Percentiles rank a stretch among this genome's conserved stretches.
Evolutionary conservation across 1,140 invertebrate genomes (phyloP).

Genomic region (Drosophila sp.): DNA sequence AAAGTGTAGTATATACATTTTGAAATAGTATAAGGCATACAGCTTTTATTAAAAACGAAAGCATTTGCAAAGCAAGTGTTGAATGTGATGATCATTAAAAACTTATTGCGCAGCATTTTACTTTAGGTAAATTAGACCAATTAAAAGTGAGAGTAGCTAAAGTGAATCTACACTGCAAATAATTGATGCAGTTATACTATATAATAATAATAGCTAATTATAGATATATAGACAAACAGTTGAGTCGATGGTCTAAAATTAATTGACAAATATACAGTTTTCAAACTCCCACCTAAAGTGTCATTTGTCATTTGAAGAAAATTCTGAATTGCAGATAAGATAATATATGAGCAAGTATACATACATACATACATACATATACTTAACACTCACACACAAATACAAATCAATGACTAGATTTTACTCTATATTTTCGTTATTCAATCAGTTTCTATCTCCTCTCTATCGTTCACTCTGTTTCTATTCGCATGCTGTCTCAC

Average conservation of each 20-base stretch:
- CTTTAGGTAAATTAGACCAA: constrained; percentile 9
- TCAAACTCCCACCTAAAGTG: not conserved
- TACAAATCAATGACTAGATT: constrained; percentile 4
- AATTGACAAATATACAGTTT: not conserved
- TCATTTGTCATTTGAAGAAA: not conserved
- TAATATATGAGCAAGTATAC: constrained; percentile 27
- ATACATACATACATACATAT: constrained; percentile 2
- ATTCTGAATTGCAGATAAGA: constrained; percentile 47
- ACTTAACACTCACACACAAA: constrained; percentile 8
- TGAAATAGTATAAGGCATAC: not conserved
- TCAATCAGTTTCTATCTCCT: constrained; percentile 8
- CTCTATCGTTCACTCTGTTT: constrained; percentile 23
- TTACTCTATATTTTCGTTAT: not conserved
- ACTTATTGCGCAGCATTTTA: constrained; percentile 16
- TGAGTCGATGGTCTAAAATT: not conserved
- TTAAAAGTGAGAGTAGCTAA: constrained; percentile 26
- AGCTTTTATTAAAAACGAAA: not conserved
- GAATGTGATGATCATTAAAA: constrained; percentile 19
- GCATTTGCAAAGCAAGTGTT: constrained; percentile 15
- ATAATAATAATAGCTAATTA: not conserved
- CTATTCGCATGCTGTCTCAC: constrained; percentile 29
- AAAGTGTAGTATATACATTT: too few species aligned
- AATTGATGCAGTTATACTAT: not conserved
- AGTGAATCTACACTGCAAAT: not conserved
- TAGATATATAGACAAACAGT: not conserved